A percentile compares a stretch with the other conserved stretches of the same genome.
Evolutionary conservation across 2,888 invertebrate genomes (phyloP).

Genomic region (Drosophila pegasa): DNA sequence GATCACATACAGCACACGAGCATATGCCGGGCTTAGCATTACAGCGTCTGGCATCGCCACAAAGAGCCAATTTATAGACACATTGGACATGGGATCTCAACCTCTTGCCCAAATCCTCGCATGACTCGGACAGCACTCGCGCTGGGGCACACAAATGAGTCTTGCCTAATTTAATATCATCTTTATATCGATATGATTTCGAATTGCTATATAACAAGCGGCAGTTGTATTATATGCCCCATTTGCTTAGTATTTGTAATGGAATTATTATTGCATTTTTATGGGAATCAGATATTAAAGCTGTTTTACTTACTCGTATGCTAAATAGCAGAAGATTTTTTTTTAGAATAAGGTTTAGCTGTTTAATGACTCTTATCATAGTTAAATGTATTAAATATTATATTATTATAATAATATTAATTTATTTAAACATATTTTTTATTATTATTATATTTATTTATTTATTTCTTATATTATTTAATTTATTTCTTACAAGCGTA

Average conservation of each 20-base stretch:
- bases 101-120: constrained; percentile 20
- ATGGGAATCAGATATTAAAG: too few relatives aligned
- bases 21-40: constrained; percentile 64
- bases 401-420: too few relatives aligned
- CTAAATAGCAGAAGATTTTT: too few relatives aligned
- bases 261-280: too few relatives aligned
- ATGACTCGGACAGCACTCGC: constrained; percentile 21
- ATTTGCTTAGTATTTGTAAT: not conserved
- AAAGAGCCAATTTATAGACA: constrained; percentile 45
- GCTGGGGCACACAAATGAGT: not conserved
- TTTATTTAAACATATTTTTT: too few relatives aligned
- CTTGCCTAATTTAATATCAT: not conserved
- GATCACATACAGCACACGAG: constrained; percentile 32
- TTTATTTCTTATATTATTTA: too few relatives aligned
- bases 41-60: constrained; percentile 40
- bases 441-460: too few relatives aligned
- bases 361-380: too few relatives aligned
- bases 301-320: too few relatives aligned
- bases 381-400: too few relatives aligned
- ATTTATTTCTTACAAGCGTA: too few relatives aligned
- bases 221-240: constrained; percentile 16
- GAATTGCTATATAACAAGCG: constrained; percentile 16
- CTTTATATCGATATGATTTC: not conserved
- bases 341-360: too few relatives aligned
- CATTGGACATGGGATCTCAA: not conserved